Base-by-base conservation (phyloP, 1,140 invertebrate genomes). In the Drosophila biarmipes region DNA sequence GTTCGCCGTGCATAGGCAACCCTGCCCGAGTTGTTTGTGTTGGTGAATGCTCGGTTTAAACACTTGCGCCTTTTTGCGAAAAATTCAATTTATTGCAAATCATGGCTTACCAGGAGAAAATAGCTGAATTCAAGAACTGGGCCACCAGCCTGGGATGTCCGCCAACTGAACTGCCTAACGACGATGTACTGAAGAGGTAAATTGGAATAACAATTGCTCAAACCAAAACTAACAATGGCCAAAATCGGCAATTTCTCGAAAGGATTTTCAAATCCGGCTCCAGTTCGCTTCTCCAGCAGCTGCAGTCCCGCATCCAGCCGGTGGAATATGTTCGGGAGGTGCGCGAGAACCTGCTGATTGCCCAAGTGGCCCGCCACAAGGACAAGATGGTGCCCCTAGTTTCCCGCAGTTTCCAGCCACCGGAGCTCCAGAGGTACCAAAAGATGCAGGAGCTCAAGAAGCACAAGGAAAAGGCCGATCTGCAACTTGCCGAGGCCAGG, bases 221-320 rank as follows among this genome's bases (percentile, higher is more conserved):
- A 59, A 21, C 10, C 21, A 24, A 11, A 7, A 17, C 45, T 11
- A 31, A 34, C 31, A 64, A 14, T 51, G 14, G 37, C 24, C 17
- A 1, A 67, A 61, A 40, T 11, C 15, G 12, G 29, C 29, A 8
- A 19, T 57, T 34, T 14, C 38, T 42, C n/a, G 52, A n/a, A 17
- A 91, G 90, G 7, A 82, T 91, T 35, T 84, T 86, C 8, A 91
- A 91, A 37, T 84, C 87, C 1, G 73, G 80, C 1, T 86, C 91
- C 7, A 67, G 69, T n/a, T 69, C 78, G 21, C 46, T 90, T 0
- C 82, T 91, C 45, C 58, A 49, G 8, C 75, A 82, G 27, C 51
- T 91, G 21, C 82, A 90, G 43, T 27, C 67, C 10, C 72, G 90
- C 6, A 75, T 90, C 5, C 73, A 72, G 7, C 80, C 90, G 2